Base-by-base conservation (phyloP, 1,140 invertebrate species). In the Drosophila athabasca region DNA sequence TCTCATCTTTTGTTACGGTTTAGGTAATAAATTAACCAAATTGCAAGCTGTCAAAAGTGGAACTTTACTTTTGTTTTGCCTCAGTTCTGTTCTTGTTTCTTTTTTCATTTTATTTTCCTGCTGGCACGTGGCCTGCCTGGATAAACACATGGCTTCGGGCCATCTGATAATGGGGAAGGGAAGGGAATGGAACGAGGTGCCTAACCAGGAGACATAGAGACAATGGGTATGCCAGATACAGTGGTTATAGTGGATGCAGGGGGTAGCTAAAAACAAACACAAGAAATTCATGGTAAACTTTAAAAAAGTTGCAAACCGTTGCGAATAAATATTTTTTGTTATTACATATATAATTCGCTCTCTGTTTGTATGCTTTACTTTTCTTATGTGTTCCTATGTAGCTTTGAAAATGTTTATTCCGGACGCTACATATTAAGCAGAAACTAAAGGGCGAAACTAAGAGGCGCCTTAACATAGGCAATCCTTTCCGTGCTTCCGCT, bases 1-100 rank as follows among this genome's bases (percentile, higher is more conserved):
- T 39, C 52, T 17, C 17, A 67, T 52, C 62, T 65, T 61, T 79
- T 78, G 44, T 31, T 58, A 45, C 70, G 58, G 62, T 82, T 75
- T 66, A 51, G 54, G 66, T 62, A 79, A 83, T 76, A 84, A 76
- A 83, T 83, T 83, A 84, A 51, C 61, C 62, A 76, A 84, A 84
- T 68, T 84, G 67, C 81, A 84, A 60, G 72, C 67, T 85, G 80
- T 73, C 81, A 84, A 67, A 67, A 62, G 59, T 71, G 55, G 61
- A 83, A 82, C 51, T 73, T 81, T 77, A 55, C 49, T 67, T 62
- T 61, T 19, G 13, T 39, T 49, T 50, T 43, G 39, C 39, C 26
- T 49, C 66, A 48, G 35, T 73, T 82, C 67, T 77, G 67, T 73
- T 72, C 43, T 72, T 72, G 52, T 50, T 59, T 15, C 19, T 71